phyloP scores from a whole-genome alignment of 2,113 vertebrate species.

The Hiodon alosoides region DNA sequence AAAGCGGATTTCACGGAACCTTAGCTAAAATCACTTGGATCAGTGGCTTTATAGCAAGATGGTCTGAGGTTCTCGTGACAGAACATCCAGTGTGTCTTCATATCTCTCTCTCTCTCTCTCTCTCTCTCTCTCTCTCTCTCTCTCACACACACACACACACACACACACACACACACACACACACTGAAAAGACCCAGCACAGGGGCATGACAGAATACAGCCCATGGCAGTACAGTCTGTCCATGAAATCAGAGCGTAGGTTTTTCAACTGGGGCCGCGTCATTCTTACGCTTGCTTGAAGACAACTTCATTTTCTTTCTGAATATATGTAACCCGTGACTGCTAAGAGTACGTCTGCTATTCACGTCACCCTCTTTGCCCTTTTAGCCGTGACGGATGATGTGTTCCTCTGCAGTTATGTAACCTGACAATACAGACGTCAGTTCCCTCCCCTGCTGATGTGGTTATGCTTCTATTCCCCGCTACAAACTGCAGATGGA shows the following conservation, averaged over 20 bases:
- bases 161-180: not conserved
- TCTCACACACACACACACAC: not conserved
- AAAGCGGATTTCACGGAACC: too few species aligned
- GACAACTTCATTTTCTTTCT: slow-evolving; percentile 19
- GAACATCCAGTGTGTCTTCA: too few species aligned
- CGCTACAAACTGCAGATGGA: slow-evolving; percentile 39
- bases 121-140: not conserved
- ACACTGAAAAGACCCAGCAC: not conserved
- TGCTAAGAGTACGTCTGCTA: slow-evolving; percentile 50
- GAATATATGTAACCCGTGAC: slow-evolving; percentile 55
- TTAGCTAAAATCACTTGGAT: too few species aligned
- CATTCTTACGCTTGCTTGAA: slow-evolving; percentile 20
- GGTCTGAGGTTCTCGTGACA: too few species aligned
- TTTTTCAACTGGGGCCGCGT: not conserved
- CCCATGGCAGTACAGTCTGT: not conserved
- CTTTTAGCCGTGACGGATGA: slow-evolving; percentile 59
- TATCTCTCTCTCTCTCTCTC: too few species aligned
- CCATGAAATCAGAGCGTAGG: not conserved
- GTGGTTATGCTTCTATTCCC: slow-evolving; percentile 47
- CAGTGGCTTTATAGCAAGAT: too few species aligned
- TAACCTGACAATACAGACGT: slow-evolving; percentile 52
- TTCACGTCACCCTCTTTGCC: slow-evolving; percentile 58
- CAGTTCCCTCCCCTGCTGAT: slow-evolving; percentile 44
- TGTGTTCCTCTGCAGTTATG: slow-evolving; percentile 63
- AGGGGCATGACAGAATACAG: too few species aligned